phyloP scores from a whole-genome alignment of 2,797 vertebrate species.

The Decapterus maruadsi region DNA sequence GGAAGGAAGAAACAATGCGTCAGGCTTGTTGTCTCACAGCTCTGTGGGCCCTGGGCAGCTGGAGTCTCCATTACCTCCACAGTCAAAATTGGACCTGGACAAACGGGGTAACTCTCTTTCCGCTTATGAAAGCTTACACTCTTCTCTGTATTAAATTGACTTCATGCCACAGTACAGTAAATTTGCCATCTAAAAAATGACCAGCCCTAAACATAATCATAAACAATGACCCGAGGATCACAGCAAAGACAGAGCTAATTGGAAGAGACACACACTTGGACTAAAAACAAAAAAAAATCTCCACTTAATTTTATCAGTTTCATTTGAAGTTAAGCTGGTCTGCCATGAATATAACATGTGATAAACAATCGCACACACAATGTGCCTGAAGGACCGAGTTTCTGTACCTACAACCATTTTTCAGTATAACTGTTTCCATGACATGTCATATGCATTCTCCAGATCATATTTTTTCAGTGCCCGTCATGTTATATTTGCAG shows the following conservation, averaged over 20 bases:
- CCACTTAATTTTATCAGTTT: background rate
- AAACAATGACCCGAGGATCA: background rate
- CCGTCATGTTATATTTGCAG: conserved; percentile 18
- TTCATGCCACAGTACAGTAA: background rate
- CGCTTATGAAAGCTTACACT: too few species aligned
- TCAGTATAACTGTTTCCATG: conserved; percentile 33
- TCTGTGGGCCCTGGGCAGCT: conserved; percentile 78
- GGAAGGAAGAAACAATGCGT: conserved; percentile 82
- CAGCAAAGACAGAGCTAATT: background rate
- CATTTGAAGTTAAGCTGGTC: background rate
- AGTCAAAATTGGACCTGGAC: conserved; percentile 79
- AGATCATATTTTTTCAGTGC: conserved; percentile 16
- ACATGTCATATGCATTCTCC: conserved; percentile 26
- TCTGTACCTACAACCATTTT: background rate
- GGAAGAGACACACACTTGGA: background rate
- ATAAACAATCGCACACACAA: background rate
- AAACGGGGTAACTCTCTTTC: conserved; percentile 83
- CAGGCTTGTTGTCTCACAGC: conserved; percentile 79
- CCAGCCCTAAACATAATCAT: background rate
- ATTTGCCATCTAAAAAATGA: background rate
- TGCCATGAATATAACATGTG: background rate
- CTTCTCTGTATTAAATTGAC: background rate
- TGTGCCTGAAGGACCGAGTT: background rate
- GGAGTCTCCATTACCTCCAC: conserved; percentile 80
- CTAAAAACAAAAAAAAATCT: background rate